Base-by-base conservation (phyloP, 2,888 invertebrate species). In the Tenthredo scrophulariae region DNA sequence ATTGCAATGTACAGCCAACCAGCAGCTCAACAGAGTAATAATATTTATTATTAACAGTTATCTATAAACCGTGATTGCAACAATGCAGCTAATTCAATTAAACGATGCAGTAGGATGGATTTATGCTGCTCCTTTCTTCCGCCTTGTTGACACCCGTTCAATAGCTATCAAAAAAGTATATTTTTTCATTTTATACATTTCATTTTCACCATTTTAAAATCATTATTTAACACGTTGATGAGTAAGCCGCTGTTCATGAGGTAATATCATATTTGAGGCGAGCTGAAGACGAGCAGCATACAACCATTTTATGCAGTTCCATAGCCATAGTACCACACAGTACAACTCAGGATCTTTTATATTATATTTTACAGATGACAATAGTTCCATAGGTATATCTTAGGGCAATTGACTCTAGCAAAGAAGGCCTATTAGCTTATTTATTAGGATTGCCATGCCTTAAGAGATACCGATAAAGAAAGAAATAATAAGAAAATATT, bases 321-420 rank as follows among this genome's bases (percentile, higher is more conserved):
- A 93, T 93, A 93, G 92, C 93, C 93, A 93, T 93, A 93, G 92
- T 92, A 93, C 93, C 93, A 92, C 90, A 91, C 93, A 93, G 93
- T 93, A 93, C 93, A 93, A 93, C 93, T 92, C 93, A 93, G 93
- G 93, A 93, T 93, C 91, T 93, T 93, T 93, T 93, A 93, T 92
- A 93, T 92, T 93, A 92, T 93, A 93, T 92, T 93, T 93, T 93
- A 93, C 93, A 93, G 93, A 93, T 91, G 93, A 93, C 93, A 93
- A 93, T 93, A 93, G 93, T 93, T 93, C 92, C 92, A 90, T 92
- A 92, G 90, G 89, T 90, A 89, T 87, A 83, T 86, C 58, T 84
- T 75, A 77, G 85, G 80, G 67, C 80, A 72, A 77, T 40, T 46
- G 29, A 82, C 70, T 85, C 70, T 82, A 79, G 84, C 77, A 37